Evolutionary conservation across 2,113 vertebrate species (phyloP).

Genomic region (Indicator maculatus): DNA sequence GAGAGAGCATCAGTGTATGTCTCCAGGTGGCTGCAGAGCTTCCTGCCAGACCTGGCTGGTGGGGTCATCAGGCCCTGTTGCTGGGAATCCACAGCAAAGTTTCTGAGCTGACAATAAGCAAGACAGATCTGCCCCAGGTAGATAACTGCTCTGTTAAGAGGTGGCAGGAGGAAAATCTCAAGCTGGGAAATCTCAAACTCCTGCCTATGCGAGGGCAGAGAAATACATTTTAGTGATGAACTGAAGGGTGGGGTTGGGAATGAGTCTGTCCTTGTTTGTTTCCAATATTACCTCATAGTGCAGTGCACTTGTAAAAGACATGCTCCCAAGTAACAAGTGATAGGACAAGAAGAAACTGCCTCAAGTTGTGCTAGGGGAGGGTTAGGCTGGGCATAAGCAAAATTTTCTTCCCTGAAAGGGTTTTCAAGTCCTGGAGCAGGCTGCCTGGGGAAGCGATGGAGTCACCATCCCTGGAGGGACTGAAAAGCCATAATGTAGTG

Average conservation of each 20-base stretch:
- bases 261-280: background rate
- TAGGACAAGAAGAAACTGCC: background rate
- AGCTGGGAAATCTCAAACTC: background rate
- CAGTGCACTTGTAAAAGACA: background rate
- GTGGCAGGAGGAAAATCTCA: background rate
- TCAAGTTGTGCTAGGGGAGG: background rate
- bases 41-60: background rate
- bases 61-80: background rate
- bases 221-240: background rate
- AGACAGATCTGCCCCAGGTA: background rate
- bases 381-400: background rate
- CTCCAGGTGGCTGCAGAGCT: background rate
- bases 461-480: background rate
- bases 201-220: background rate
- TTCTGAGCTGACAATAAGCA: background rate
- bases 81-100: background rate
- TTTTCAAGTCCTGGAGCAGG: background rate
- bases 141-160: fast-evolving
- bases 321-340: background rate
- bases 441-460: background rate
- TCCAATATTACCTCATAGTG: background rate
- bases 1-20: fast-evolving
- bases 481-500: background rate
- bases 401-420: background rate
- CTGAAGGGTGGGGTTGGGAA: background rate